Conservation (phyloP, 2,113 vertebrate species). For the Cavia porcellus region DNA sequence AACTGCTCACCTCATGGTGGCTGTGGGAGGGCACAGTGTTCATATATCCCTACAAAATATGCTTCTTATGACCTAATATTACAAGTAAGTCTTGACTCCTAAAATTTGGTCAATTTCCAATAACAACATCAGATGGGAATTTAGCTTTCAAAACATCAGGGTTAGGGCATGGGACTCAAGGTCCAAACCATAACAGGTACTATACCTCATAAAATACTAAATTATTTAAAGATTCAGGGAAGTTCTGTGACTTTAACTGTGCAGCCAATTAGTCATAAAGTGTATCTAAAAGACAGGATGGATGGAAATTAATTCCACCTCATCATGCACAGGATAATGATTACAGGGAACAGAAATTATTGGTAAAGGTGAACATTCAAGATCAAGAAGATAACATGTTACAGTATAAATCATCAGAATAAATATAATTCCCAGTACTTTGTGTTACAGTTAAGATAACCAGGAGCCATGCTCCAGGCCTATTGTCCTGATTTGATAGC, state of each 20-base stretch:
- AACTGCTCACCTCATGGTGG: neutral
- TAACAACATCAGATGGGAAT: neutral
- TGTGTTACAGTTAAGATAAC: neutral
- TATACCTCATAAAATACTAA: neutral
- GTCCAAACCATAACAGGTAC: neutral
- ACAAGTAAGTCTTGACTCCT: neutral
- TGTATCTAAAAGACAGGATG: neutral
- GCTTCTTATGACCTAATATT: neutral
- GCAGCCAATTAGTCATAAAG: neutral
- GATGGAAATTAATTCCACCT: neutral
- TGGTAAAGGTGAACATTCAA: neutral
- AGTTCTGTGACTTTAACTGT: neutral
- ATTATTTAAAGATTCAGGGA: neutral
- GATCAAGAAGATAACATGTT: neutral
- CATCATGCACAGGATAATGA: neutral
- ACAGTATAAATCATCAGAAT: neutral
- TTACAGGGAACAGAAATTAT: neutral
- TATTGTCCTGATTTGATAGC: neutral
- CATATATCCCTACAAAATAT: neutral
- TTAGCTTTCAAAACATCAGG: neutral
- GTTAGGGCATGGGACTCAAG: neutral
- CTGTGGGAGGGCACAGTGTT: neutral
- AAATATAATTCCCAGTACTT: neutral
- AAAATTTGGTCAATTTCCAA: neutral
- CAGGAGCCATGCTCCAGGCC: neutral